Evolutionary conservation across 1,140 invertebrate genomes (phyloP).

Genomic region (Acyrthosiphon pisum): DNA sequence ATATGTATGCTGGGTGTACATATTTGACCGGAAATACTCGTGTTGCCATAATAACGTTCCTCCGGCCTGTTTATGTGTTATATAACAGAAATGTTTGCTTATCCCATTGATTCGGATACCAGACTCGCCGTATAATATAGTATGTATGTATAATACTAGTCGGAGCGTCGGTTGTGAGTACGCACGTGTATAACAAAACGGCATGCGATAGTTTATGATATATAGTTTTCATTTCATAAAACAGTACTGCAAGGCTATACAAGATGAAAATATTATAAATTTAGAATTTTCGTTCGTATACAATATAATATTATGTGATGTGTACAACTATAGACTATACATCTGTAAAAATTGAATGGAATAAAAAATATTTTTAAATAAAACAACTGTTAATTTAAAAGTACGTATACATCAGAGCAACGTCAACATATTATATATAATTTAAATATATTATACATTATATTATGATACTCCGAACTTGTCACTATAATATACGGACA

Average conservation of each 20-base stretch:
- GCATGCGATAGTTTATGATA: not conserved
- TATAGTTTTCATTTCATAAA: not conserved
- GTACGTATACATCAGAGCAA: not conserved
- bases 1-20: not conserved
- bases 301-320: not conserved
- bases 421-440: not conserved
- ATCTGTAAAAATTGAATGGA: not conserved
- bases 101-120: constrained; percentile 8
- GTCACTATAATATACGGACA: not conserved
- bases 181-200: not conserved
- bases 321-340: not conserved
- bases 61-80: not conserved
- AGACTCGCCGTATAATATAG: not conserved
- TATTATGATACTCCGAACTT: not conserved
- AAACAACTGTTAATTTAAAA: not conserved
- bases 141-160: too few relatives aligned
- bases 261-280: too few relatives aligned
- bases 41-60: constrained; percentile 26
- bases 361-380: not conserved
- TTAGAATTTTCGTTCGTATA: not conserved
- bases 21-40: constrained; percentile 35
- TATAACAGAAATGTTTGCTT: constrained; percentile 1
- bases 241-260: not conserved
- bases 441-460: not conserved
- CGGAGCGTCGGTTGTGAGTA: not conserved